Base-by-base conservation (phyloP, 1,140 invertebrate genomes). In the Hypothenemus hampei region DNA sequence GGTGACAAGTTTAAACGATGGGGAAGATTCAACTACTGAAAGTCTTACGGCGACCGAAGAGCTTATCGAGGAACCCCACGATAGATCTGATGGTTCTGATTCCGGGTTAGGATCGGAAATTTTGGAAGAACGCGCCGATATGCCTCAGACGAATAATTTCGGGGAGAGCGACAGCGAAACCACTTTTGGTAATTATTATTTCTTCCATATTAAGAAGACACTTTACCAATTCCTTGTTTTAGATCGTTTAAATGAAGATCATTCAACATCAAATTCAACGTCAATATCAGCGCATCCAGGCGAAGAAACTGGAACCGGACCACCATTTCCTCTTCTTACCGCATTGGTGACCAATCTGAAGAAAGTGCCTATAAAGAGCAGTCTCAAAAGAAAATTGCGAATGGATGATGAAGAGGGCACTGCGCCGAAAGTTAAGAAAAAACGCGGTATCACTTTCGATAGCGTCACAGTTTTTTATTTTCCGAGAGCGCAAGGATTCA, bases 381-480 rank as follows among this genome's bases (percentile, higher is more conserved):
- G 73, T 67, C 62, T 83, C 37, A 78, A 83, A 69, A 65, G 77
- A 50, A 72, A 77, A 58, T 44, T 76, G 15, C 64, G 65, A 7
- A 64, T 73, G 44, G 67, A 69, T 26, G 71, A 73, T 46, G 70
- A 71, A 18, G 70, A 71, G 16, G 73, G 67, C 39, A 66, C 72
- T 7, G 72, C 66, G 36, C 69, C 76, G 16, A 80, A 83, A 60
- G 59, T 69, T 18, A 87, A 84, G 68, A 81, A 80, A 69, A 88
- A 87, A 67, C 80, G 83, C 57, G 80, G 80, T 26, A 90, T 98
- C 54, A 84, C 86, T 41, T 98, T 97, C 72, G 86, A 93, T 62
- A 85, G 84, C 60, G 93, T 97, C 1, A 94, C 91, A 19, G 92
- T 98, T 1, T 98, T 85, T 73, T 97, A 97, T 75, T 98, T 98